A percentile compares a stretch with the other conserved stretches of the same genome.
These are phyloP conservation scores for Hipparchia semele DNA, from an alignment of 2,888 invertebrate genomes.

Conservation along the genomic window DNA sequence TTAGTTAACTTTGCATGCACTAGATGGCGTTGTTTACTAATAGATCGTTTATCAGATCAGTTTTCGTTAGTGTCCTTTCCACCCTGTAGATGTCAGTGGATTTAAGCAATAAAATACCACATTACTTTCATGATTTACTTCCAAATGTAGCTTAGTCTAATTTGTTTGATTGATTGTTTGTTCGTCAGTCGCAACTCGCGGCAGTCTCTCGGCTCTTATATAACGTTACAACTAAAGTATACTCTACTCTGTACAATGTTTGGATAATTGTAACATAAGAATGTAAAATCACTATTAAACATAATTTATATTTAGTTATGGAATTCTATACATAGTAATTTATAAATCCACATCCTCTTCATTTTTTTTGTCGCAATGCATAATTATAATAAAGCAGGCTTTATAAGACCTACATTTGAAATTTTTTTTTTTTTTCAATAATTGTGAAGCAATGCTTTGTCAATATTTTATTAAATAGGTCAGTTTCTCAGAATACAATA, in stretches of 20 bases:
- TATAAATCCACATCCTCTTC: too few relatives aligned
- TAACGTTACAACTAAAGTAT: background rate
- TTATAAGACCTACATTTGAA: too few relatives aligned
- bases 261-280: conserved; percentile 21
- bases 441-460: too few relatives aligned
- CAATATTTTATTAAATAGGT: too few relatives aligned
- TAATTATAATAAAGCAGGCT: too few relatives aligned
- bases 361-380: too few relatives aligned
- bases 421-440: too few relatives aligned
- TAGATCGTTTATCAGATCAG: background rate
- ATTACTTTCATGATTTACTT: conserved; percentile 33
- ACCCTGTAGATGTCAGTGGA: too few relatives aligned
- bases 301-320: background rate
- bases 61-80: background rate
- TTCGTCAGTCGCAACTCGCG: conserved; percentile 27
- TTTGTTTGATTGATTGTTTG: conserved; percentile 34
- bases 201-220: background rate
- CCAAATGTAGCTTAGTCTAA: conserved; percentile 29
- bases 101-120: conserved; percentile 13
- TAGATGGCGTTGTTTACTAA: too few relatives aligned
- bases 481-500: too few relatives aligned
- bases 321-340: background rate
- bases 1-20: too few relatives aligned
- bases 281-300: conserved; percentile 23
- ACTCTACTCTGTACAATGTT: conserved; percentile 15